These are phyloP conservation scores for Melanotaenia parkinsoni DNA, from an alignment of 2,797 vertebrate genomes.

Conservation along the genomic window DNA sequence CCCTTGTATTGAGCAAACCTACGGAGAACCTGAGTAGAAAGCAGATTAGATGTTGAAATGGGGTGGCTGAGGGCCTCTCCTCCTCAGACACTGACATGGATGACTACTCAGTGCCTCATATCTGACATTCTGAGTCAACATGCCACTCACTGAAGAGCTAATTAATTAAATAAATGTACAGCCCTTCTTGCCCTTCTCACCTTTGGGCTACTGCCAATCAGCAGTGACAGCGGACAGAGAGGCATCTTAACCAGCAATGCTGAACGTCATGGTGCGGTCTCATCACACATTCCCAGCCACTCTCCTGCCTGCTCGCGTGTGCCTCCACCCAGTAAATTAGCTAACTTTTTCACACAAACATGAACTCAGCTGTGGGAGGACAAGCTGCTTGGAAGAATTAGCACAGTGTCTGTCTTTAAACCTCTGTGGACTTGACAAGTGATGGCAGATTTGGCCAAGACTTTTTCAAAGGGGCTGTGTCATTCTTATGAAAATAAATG, in stretches of 20 bases:
- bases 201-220: constrained; percentile 72
- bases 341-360: constrained; percentile 52
- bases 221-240: constrained; percentile 57
- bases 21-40: constrained; percentile 16
- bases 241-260: constrained; percentile 52
- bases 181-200: constrained; percentile 54
- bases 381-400: constrained; percentile 69
- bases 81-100: constrained; percentile 36
- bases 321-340: constrained; percentile 61
- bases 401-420: constrained; percentile 58
- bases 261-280: constrained; percentile 37
- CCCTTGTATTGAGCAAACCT: constrained; percentile 1
- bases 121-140: constrained; percentile 68
- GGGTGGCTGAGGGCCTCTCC: constrained; percentile 27
- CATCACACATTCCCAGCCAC: constrained; percentile 45
- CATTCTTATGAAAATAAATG: constrained; percentile 31
- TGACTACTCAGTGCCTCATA: constrained; percentile 56
- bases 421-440: constrained; percentile 59
- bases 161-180: constrained; percentile 66
- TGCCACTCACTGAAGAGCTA: constrained; percentile 48
- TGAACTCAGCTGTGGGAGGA: constrained; percentile 61
- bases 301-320: constrained; percentile 41
- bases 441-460: constrained; percentile 55
- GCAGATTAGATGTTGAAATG: background rate
- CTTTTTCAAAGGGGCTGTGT: constrained; percentile 53